phyloP scores from a whole-genome alignment of 2,797 vertebrate genomes.

The Kryptolebias ocellatus region DNA sequence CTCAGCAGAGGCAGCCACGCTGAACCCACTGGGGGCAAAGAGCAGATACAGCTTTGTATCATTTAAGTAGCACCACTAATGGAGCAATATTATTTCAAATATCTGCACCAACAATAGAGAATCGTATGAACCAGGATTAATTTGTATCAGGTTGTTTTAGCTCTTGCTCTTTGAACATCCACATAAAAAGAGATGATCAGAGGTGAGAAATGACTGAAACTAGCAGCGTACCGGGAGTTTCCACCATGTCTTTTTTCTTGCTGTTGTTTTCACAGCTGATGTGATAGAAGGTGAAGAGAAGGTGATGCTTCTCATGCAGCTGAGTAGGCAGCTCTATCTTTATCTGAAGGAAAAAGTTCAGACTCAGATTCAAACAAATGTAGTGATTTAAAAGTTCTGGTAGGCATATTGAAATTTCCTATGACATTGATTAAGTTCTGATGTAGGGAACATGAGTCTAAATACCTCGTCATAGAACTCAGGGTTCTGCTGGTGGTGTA shows the following conservation, averaged over 20 bases:
- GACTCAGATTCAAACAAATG: not conserved
- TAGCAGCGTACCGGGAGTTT: conserved; percentile 86
- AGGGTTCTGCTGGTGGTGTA: conserved; percentile 98
- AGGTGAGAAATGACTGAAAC: not conserved
- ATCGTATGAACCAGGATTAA: not conserved
- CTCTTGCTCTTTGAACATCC: not conserved
- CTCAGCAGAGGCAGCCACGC: conserved; percentile 94
- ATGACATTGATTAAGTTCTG: not conserved
- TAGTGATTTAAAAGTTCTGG: too few species aligned
- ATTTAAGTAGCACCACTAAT: not conserved
- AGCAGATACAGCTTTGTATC: not conserved
- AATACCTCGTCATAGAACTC: conserved; percentile 97
- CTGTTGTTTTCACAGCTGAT: conserved; percentile 96
- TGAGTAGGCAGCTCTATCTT: conserved; percentile 96
- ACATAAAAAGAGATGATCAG: not conserved
- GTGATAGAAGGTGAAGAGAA: conserved; percentile 95
- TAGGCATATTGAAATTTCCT: not conserved
- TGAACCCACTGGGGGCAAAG: conserved; percentile 86
- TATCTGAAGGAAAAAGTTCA: conserved; percentile 78
- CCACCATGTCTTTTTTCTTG: conserved; percentile 94
- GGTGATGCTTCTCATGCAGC: conserved; percentile 94
- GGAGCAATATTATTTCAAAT: not conserved
- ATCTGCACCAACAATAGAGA: not conserved
- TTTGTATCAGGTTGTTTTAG: not conserved
- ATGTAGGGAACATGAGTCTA: conserved; percentile 1